Evolutionary conservation across 30 jellyfish, hydroid and myxozoan genomes (phyloP).

Genomic region (Hydractinia echinata): DNA sequence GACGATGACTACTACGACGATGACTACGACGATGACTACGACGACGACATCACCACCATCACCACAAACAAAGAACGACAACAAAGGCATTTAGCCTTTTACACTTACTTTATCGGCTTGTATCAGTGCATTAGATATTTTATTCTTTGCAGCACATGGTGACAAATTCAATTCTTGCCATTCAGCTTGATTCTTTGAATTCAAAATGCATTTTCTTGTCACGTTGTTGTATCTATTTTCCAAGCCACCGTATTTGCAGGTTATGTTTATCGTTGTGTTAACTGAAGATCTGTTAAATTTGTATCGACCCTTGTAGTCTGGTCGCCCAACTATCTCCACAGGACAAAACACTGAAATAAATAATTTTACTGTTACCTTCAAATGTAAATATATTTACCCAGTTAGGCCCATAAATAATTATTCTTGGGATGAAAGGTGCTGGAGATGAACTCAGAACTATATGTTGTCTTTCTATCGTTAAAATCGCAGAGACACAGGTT

Average conservation of each 20-base stretch:
- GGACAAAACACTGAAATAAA: neutral
- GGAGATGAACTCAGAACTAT: no score
- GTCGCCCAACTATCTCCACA: neutral
- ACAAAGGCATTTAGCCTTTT: no score
- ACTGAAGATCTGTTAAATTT: neutral
- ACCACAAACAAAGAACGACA: no score
- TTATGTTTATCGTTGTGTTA: neutral
- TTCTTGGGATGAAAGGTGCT: no score
- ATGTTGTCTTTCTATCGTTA: no score
- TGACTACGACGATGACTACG: no score
- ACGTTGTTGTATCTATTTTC: neutral
- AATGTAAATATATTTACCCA: no score
- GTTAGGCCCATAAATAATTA: no score
- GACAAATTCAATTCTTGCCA: neutral
- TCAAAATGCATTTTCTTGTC: neutral
- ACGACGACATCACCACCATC: no score
- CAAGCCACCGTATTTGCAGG: neutral
- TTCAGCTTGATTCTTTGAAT: neutral
- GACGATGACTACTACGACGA: no score
- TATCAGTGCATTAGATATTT: neutral
- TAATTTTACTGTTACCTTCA: neutral
- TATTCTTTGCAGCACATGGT: neutral
- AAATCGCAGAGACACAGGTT: no score
- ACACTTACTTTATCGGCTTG: neutral
- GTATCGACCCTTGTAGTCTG: neutral